These are phyloP conservation scores for Muscicapa striata DNA, from an alignment of 2,797 vertebrate genomes.

Conservation along the genomic window DNA sequence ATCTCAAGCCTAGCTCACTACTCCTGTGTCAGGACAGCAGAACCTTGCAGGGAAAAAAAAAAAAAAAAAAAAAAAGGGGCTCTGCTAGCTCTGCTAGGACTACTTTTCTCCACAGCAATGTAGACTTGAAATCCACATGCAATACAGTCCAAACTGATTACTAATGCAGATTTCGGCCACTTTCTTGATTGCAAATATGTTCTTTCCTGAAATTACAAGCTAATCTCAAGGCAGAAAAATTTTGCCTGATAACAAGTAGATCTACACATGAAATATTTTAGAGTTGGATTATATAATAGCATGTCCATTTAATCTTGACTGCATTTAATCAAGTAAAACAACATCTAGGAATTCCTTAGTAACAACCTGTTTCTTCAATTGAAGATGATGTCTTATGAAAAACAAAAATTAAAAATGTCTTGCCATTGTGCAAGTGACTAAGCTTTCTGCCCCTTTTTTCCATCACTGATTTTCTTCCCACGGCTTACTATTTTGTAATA, in stretches of 20 bases:
- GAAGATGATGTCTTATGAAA: neutral
- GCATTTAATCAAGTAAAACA: neutral
- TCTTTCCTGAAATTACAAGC: neutral
- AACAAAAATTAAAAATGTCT: neutral
- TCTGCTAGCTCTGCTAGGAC: neutral
- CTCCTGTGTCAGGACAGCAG: neutral
- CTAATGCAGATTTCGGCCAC: neutral
- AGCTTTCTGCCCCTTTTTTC: neutral
- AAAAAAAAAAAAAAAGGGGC: neutral
- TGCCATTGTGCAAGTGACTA: neutral
- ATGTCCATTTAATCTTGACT: neutral
- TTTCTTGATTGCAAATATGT: neutral
- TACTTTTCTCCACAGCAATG: neutral
- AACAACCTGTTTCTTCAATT: neutral
- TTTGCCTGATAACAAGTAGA: neutral
- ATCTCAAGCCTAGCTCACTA: neutral
- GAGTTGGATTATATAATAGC: neutral
- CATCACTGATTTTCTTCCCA: neutral
- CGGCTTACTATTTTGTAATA: neutral
- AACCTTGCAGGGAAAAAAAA: neutral
- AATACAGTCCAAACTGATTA: neutral
- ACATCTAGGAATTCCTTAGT: neutral
- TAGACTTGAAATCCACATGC: neutral
- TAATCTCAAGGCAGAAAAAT: neutral
- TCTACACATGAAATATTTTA: neutral